These are phyloP conservation scores for Mya arenaria DNA, from an alignment of 1,140 invertebrate genomes.

Conservation along the genomic window DNA sequence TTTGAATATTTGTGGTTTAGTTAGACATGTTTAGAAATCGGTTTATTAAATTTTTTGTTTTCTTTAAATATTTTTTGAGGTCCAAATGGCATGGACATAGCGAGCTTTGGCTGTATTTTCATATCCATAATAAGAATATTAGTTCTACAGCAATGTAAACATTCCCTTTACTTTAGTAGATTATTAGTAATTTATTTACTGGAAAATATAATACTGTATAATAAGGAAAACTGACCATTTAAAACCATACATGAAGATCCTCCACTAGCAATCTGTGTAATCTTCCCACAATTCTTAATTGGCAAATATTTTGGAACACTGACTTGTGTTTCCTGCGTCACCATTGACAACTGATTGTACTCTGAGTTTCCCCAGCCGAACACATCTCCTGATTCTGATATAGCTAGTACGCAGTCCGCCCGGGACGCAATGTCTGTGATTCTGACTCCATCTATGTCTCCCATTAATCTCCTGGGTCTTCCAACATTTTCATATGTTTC, in stretches of 20 bases:
- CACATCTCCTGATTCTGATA: constrained; percentile 95
- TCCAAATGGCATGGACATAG: no score
- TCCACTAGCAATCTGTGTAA: constrained; percentile 91
- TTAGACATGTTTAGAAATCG: no score
- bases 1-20: no score
- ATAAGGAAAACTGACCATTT: constrained; percentile 85
- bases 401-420: constrained; percentile 93
- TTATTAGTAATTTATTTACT: no score
- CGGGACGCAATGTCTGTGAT: constrained; percentile 91
- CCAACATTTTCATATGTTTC: constrained; percentile 71
- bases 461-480: constrained; percentile 83
- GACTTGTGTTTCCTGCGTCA: constrained; percentile 79
- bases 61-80: no score
- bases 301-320: constrained; percentile 87
- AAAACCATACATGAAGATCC: constrained; percentile 93
- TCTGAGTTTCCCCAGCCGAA: constrained; percentile 99
- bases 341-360: constrained; percentile 89
- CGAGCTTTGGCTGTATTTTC: no score
- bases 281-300: constrained; percentile 86
- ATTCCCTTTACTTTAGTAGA: no score
- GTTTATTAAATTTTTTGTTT: no score
- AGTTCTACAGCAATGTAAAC: no score
- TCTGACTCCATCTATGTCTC: constrained; percentile 91
- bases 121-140: no score
- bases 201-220: no score